phyloP scores from a whole-genome alignment of 2,888 invertebrate genomes.

The Coronaproctus castanopsis region DNA sequence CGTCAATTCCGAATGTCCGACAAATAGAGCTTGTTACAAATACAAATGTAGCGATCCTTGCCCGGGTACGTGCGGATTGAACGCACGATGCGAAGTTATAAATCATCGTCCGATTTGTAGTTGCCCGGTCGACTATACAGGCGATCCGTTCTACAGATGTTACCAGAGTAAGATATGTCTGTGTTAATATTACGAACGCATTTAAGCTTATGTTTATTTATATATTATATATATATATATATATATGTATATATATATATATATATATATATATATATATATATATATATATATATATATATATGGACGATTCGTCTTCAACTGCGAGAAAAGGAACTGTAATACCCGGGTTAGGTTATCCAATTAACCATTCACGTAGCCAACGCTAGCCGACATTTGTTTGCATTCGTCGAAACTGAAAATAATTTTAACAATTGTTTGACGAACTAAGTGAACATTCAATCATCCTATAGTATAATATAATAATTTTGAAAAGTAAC shows the following conservation, averaged over 20 bases:
- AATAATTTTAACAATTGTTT: no score
- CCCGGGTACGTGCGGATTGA: conserved; percentile 48
- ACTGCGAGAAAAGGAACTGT: no score
- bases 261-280: not conserved
- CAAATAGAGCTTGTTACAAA: conserved; percentile 48
- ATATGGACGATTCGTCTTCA: no score
- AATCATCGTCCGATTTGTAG: conserved; percentile 55
- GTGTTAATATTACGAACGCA: not conserved
- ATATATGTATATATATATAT: not conserved
- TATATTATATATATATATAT: not conserved
- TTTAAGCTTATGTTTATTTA: not conserved
- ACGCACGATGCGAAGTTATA: conserved; percentile 49
- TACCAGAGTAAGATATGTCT: conserved; percentile 20
- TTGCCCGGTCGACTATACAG: conserved; percentile 43
- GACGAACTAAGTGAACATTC: no score
- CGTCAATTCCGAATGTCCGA: conserved; percentile 54
- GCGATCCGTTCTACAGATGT: conserved; percentile 49
- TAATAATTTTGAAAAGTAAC: no score
- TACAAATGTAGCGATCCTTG: conserved; percentile 63
- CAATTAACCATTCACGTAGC: no score
- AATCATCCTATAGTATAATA: no score
- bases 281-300: not conserved
- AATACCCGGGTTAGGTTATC: no score
- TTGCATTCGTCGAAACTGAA: no score
- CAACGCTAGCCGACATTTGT: no score